Percentiles rank a stretch among this genome's conserved stretches.
These are phyloP conservation scores for Sarcophaga carnaria DNA, from an alignment of 2,888 invertebrate species.

Conservation along the genomic window DNA sequence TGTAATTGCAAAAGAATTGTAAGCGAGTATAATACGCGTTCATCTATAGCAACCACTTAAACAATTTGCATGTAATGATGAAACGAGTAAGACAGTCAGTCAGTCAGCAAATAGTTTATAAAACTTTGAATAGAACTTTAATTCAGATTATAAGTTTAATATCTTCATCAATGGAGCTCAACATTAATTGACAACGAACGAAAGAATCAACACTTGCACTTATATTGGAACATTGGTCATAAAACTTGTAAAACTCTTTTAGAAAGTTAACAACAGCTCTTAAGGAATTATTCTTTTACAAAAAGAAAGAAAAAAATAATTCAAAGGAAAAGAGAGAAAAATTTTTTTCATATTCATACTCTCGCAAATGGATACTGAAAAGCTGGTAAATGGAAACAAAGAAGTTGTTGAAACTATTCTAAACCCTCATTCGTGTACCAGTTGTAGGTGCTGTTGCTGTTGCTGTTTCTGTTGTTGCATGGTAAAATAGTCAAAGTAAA, in stretches of 20 bases:
- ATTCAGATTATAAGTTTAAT: neutral
- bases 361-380: neutral
- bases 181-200: constrained; percentile 17
- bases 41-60: no score
- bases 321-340: neutral
- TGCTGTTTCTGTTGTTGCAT: neutral
- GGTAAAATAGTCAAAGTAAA: constrained; percentile 45
- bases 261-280: constrained; percentile 19
- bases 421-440: neutral
- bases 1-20: no score
- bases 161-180: constrained; percentile 19
- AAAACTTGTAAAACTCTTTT: constrained; percentile 17
- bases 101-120: no score
- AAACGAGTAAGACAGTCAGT: no score
- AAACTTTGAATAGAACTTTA: no score
- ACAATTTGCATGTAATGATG: no score
- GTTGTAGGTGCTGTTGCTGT: neutral
- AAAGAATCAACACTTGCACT: neutral
- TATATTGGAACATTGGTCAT: neutral
- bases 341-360: neutral
- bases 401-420: neutral
- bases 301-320: neutral
- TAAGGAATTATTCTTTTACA: constrained; percentile 8
- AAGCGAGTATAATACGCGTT: no score
- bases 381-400: constrained; percentile 7